Conservation (phyloP, 2,888 invertebrate genomes). For the Mechanitis mazaeus region DNA sequence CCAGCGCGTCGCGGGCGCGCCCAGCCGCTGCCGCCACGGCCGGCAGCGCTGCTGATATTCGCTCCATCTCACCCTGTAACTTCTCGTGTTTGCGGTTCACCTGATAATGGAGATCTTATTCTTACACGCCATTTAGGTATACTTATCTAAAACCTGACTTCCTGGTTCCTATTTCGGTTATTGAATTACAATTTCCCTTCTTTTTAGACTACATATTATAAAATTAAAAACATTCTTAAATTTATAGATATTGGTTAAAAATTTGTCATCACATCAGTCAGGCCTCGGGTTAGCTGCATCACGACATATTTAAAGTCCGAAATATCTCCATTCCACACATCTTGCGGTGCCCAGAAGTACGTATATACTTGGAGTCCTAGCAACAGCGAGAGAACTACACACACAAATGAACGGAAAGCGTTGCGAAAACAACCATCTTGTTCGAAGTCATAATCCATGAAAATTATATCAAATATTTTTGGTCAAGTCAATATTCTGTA, state of each 20-base stretch:
- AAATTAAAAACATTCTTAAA: not conserved
- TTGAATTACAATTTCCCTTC: no score
- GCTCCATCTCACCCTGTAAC: constrained; percentile 57
- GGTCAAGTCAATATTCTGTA: not conserved
- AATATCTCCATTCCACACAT: constrained; percentile 49
- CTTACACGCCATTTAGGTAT: no score
- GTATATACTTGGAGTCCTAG: constrained; percentile 59
- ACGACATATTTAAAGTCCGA: constrained; percentile 60
- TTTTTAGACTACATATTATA: not conserved
- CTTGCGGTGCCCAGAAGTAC: constrained; percentile 49
- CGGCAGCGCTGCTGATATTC: constrained; percentile 52
- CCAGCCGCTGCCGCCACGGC: constrained; percentile 54
- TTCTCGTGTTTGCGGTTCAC: constrained; percentile 62
- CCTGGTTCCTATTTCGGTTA: no score
- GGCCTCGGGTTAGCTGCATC: constrained; percentile 55
- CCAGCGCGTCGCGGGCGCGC: constrained; percentile 54
- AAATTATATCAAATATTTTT: not conserved
- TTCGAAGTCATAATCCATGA: constrained; percentile 46
- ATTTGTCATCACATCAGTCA: constrained; percentile 48
- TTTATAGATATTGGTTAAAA: not conserved
- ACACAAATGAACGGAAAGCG: constrained; percentile 58
- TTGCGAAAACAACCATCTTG: constrained; percentile 39
- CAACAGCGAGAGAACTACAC: constrained; percentile 46
- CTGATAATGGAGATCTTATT: constrained; percentile 21
- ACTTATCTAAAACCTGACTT: no score